Conservation (phyloP, 64 coral and sea anemone species). For the Montipora capricornis region DNA sequence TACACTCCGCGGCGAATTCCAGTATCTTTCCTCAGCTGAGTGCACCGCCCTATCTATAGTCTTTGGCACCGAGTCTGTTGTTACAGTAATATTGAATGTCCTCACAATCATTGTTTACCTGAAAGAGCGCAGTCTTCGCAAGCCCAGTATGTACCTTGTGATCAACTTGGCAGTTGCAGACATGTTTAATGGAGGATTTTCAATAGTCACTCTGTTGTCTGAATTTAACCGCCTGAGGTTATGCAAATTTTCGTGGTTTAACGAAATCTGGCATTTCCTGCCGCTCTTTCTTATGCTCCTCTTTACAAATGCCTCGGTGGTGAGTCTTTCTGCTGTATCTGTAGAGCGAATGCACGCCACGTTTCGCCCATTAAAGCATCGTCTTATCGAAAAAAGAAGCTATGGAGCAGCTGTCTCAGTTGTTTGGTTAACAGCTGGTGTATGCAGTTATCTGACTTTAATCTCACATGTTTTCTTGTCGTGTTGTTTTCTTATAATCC, state of each 20-base stretch:
- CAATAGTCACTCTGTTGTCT: neutral
- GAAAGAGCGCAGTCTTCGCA: neutral
- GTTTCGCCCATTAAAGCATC: neutral
- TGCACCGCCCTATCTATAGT: neutral
- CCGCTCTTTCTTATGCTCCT: too few relatives aligned
- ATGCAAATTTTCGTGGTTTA: neutral
- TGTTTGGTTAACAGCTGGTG: neutral
- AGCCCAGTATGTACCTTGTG: neutral
- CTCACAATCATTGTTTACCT: neutral
- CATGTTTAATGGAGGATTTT: conserved; percentile 15
- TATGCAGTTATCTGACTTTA: neutral
- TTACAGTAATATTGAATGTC: neutral
- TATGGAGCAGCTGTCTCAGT: too few relatives aligned
- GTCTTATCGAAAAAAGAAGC: neutral
- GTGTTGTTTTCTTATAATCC: neutral
- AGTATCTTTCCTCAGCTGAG: neutral
- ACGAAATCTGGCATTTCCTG: too few relatives aligned
- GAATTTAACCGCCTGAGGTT: too few relatives aligned
- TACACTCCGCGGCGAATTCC: too few relatives aligned
- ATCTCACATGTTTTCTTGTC: too few relatives aligned
- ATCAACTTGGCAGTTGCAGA: neutral
- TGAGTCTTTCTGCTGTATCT: neutral
- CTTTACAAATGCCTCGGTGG: neutral
- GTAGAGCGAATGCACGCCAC: neutral
- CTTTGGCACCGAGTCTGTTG: neutral